These are phyloP conservation scores for Bos taurus DNA, from an alignment of 2,113 vertebrate genomes.

Conservation along the genomic window ARS-UCD2.0 NC_037345.1:7016501-7017000, in stretches of 20 bases:
- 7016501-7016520: constrained; percentile 56
- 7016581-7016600: constrained; percentile 69
- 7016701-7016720: constrained; percentile 62
- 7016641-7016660: constrained; percentile 69
- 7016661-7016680: constrained; percentile 68
- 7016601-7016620: constrained; percentile 67
- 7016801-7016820: constrained; percentile 46
- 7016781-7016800: constrained; percentile 57
- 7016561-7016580: constrained; percentile 67
- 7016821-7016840: constrained; percentile 26
- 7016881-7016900: background rate
- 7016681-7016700: constrained; percentile 59
- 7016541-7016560: constrained; percentile 59
- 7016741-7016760: constrained; percentile 62
- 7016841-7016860: background rate
- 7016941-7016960: background rate
- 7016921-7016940: background rate
- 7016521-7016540: constrained; percentile 58
- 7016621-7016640: constrained; percentile 65
- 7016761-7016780: constrained; percentile 56
- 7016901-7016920: background rate
- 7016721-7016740: constrained; percentile 67
- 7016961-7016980: background rate
- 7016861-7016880: background rate
- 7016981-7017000: background rate